These are phyloP conservation scores for Ashinkailepas kermadecensis DNA, from an alignment of 2,888 invertebrate species.

Conservation along the genomic window DNA sequence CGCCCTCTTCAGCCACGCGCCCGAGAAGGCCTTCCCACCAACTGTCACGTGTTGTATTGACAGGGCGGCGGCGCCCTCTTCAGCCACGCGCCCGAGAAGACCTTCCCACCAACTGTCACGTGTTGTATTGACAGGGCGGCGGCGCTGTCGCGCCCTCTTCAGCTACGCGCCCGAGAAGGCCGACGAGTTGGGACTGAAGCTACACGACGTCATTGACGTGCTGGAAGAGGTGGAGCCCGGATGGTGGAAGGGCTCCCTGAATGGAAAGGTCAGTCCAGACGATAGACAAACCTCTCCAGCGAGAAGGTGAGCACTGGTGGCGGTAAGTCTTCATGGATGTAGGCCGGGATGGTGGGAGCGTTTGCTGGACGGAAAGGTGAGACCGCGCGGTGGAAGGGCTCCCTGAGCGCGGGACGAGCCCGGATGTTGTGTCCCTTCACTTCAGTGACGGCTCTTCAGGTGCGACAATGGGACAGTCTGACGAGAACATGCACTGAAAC, in stretches of 20 bases:
- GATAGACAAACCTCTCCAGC: not conserved
- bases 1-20: slow-evolving; percentile 83
- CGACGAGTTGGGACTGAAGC: slow-evolving; percentile 79
- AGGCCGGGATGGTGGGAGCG: not conserved
- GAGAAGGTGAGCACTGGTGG: not conserved
- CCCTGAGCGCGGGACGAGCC: too few species aligned
- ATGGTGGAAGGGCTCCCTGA: slow-evolving; percentile 80
- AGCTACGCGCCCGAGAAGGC: slow-evolving; percentile 88
- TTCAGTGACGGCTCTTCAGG: too few species aligned
- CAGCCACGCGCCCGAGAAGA: too few species aligned
- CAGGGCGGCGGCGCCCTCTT: too few species aligned
- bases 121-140: slow-evolving; percentile 38
- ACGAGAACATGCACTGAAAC: too few species aligned
- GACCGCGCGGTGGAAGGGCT: too few species aligned
- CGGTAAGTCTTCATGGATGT: not conserved
- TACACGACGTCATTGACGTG: slow-evolving; percentile 84
- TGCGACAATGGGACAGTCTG: too few species aligned
- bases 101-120: too few species aligned
- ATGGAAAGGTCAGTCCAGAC: slow-evolving; percentile 52
- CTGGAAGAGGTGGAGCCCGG: slow-evolving; percentile 88
- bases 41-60: too few species aligned
- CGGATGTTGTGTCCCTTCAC: too few species aligned
- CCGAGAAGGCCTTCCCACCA: slow-evolving; percentile 54
- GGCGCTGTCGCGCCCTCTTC: slow-evolving; percentile 74
- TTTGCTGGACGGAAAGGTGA: not conserved